Evolutionary conservation across 2,797 vertebrate genomes (phyloP).

Genomic region (Ataeniobius toweri): DNA sequence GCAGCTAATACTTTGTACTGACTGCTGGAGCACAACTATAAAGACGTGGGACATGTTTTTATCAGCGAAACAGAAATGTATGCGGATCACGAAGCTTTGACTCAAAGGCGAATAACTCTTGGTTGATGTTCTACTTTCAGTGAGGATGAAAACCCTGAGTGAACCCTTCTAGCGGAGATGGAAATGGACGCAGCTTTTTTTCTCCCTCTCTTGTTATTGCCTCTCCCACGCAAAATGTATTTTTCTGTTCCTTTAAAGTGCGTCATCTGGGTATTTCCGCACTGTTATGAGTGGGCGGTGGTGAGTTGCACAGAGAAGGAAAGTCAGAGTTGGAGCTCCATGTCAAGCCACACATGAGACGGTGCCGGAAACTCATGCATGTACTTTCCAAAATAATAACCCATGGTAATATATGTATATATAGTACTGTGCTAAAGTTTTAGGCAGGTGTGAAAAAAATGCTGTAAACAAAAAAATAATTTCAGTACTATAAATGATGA

Average conservation of each 20-base stretch:
- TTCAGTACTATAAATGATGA: too few relatives aligned
- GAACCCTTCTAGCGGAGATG: neutral
- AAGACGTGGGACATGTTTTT: neutral
- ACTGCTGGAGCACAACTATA: neutral
- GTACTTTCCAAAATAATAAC: constrained; percentile 46
- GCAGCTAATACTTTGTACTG: neutral
- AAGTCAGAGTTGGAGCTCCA: neutral
- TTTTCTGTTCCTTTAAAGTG: constrained; percentile 62
- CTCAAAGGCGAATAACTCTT: neutral
- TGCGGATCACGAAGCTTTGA: neutral
- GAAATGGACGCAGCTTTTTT: constrained; percentile 11
- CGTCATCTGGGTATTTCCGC: constrained; percentile 84
- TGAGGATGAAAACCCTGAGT: neutral
- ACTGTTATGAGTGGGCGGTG: constrained; percentile 67
- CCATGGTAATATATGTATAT: neutral
- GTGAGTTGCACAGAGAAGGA: constrained; percentile 46
- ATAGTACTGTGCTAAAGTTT: too few relatives aligned
- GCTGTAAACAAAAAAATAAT: too few relatives aligned
- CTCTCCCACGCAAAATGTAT: constrained; percentile 53
- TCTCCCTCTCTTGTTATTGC: constrained; percentile 45
- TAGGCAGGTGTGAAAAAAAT: too few relatives aligned
- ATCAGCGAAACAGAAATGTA: neutral
- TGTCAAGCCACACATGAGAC: neutral
- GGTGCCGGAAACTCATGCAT: constrained; percentile 8
- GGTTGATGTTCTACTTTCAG: neutral